Base-by-base conservation (phyloP, 2,888 invertebrate genomes). In the Chromoteleia sp. region DNA sequence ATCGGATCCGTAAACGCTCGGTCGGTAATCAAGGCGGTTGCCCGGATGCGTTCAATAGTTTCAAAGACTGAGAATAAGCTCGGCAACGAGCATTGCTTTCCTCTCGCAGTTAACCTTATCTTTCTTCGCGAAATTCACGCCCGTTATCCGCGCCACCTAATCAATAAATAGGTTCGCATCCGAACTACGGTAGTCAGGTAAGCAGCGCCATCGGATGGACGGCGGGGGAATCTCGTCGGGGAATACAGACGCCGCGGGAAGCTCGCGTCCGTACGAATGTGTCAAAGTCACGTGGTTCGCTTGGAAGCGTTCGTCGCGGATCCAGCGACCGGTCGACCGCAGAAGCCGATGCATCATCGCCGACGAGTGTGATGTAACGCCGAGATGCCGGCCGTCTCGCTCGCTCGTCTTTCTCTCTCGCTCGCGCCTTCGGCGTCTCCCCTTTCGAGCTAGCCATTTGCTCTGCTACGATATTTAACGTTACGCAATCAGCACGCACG, bases 281-380 rank as follows among this genome's bases (percentile, higher is more conserved):
- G 85, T 85, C 85, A 81, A 83, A 86, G 84, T 86, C 86, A 86
- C 86, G 84, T 87, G 86, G 85, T 56, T 50, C 19, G 7, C 41
- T 33, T 33, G 58, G 43, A 79, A 59, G 75, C 71, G 45, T 70
- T 63, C 14, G 73, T 79, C 61, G 56, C 52, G 2, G 77, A 85
- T 84, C 68, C 84, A 83, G 82, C 39, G 56, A 39, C 43, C 48
- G 74, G 54, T 65, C 19, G 54, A 65, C 54, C 56, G 70, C 61
- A 76, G 45, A 30, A 58, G 58, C 15, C 48, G 59, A 86, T 85
- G 86, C 85, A 86, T 87, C 86, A 86, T 81, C 80, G 78, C 77
- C 56, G 83, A 71, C 80, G 77, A 61, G 81, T 75, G 82, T 86
- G 85, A 86, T 82, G 86, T 82, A 86, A 86, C 74, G 58, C 52